A percentile compares a stretch with the other conserved stretches of the same genome.
phyloP scores from a whole-genome alignment of 2,797 vertebrate genomes.

The Knipowitschia caucasica region DNA sequence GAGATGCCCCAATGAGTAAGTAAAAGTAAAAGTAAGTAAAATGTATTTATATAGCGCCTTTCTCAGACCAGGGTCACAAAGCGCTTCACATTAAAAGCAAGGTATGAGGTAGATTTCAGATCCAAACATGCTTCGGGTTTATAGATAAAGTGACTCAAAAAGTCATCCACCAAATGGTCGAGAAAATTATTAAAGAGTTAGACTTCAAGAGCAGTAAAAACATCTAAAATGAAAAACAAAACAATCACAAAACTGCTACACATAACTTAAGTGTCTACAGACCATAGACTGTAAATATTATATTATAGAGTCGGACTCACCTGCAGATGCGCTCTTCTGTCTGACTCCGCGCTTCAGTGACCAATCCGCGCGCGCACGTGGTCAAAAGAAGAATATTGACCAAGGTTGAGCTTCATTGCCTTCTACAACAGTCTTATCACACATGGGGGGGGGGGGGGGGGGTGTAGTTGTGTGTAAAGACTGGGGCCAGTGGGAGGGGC shows the following conservation, averaged over 20 bases:
- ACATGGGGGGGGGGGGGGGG: not conserved
- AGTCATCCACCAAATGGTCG: too few relatives aligned
- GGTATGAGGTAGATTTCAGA: too few relatives aligned
- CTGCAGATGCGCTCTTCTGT: slow-evolving; percentile 30
- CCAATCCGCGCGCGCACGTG: slow-evolving; percentile 9
- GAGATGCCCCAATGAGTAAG: too few relatives aligned
- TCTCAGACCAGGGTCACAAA: too few relatives aligned
- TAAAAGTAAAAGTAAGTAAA: too few relatives aligned
- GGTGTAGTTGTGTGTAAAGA: slow-evolving; percentile 7
- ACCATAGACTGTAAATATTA: not conserved
- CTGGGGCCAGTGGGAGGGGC: slow-evolving; percentile 51
- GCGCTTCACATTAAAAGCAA: too few relatives aligned
- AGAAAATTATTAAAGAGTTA: too few relatives aligned
- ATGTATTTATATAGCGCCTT: too few relatives aligned
- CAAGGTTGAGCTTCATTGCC: slow-evolving; percentile 16
- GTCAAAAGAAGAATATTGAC: slow-evolving; percentile 10
- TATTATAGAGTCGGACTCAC: slow-evolving; percentile 36
- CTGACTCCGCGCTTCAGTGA: slow-evolving; percentile 2
- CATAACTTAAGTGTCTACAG: not conserved
- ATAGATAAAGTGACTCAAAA: too few relatives aligned
- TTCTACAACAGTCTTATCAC: not conserved
- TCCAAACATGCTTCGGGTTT: too few relatives aligned
- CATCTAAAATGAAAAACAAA: too few relatives aligned
- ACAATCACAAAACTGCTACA: not conserved
- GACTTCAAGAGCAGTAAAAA: too few relatives aligned